phyloP scores from a whole-genome alignment of 2,888 invertebrate genomes.

The Palloptera scutellata region DNA sequence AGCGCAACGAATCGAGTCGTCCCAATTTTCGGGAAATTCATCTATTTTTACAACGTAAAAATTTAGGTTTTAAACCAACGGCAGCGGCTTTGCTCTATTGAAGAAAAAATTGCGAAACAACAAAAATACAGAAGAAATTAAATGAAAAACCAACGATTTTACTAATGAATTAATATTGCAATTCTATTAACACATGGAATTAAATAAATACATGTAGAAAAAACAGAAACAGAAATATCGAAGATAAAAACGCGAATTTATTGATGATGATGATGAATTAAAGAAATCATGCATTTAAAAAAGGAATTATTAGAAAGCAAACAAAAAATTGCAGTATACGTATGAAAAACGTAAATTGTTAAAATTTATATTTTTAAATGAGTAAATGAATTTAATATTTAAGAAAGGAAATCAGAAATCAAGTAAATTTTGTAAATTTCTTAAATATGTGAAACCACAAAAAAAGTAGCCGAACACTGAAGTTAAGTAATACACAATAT shows the following conservation, averaged over 20 bases:
- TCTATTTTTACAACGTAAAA: constrained; percentile 82
- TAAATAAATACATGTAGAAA: too few species aligned
- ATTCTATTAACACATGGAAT: too few species aligned
- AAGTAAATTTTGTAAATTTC: constrained; percentile 17
- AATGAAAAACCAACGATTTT: constrained; percentile 37
- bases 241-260: constrained; percentile 34
- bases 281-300: constrained; percentile 32
- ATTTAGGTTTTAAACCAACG: constrained; percentile 68
- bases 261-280: constrained; percentile 8
- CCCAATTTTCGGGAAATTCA: constrained; percentile 86
- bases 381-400: constrained; percentile 18
- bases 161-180: constrained; percentile 5
- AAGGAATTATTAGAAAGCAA: constrained; percentile 35
- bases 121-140: constrained; percentile 24
- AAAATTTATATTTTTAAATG: constrained; percentile 37
- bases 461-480: constrained; percentile 5
- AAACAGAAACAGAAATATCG: background rate
- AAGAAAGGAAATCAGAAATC: background rate
- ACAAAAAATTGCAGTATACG: background rate
- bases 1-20: constrained; percentile 77
- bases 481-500: background rate
- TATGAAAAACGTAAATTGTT: constrained; percentile 27
- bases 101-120: constrained; percentile 24
- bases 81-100: constrained; percentile 50
- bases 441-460: background rate